A percentile compares a stretch with the other conserved stretches of the same genome.
Evolutionary conservation across 2,888 invertebrate genomes (phyloP).

Genomic region (Zaprionus bogoriensis): DNA sequence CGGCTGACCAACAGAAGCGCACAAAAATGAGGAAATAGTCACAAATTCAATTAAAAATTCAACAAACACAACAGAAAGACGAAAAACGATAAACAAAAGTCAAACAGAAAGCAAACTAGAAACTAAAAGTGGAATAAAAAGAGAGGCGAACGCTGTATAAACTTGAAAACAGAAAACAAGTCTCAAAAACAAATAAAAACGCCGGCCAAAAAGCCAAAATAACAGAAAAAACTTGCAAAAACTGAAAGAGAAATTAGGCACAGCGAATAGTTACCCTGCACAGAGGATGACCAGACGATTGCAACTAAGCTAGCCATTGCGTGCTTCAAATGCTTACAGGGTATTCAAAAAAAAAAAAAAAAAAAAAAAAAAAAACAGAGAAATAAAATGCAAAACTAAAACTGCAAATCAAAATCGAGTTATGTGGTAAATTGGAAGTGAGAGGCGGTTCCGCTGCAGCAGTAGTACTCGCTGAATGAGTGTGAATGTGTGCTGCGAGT

Average conservation of each 20-base stretch:
- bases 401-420: slow-evolving; percentile 39
- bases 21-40: slow-evolving; percentile 33
- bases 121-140: slow-evolving; percentile 42
- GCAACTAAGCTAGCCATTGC: too few species aligned
- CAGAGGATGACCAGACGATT: not conserved
- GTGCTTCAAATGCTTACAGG: not conserved
- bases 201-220: slow-evolving; percentile 1
- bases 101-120: slow-evolving; percentile 33
- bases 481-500: slow-evolving; percentile 10
- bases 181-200: not conserved
- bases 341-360: not conserved
- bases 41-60: slow-evolving; percentile 70
- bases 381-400: slow-evolving; percentile 21
- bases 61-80: slow-evolving; percentile 45
- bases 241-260: not conserved
- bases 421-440: slow-evolving; percentile 49
- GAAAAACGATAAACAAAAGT: slow-evolving; percentile 21
- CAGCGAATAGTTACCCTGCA: not conserved
- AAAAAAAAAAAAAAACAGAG: not conserved
- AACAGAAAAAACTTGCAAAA: slow-evolving; percentile 1
- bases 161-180: slow-evolving; percentile 31
- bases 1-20: not conserved
- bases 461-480: not conserved
- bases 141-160: slow-evolving; percentile 31
- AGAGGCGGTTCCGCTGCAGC: slow-evolving; percentile 15